phyloP scores from a whole-genome alignment of 2,113 vertebrate genomes.

The Oncorhynchus masou region DNA sequence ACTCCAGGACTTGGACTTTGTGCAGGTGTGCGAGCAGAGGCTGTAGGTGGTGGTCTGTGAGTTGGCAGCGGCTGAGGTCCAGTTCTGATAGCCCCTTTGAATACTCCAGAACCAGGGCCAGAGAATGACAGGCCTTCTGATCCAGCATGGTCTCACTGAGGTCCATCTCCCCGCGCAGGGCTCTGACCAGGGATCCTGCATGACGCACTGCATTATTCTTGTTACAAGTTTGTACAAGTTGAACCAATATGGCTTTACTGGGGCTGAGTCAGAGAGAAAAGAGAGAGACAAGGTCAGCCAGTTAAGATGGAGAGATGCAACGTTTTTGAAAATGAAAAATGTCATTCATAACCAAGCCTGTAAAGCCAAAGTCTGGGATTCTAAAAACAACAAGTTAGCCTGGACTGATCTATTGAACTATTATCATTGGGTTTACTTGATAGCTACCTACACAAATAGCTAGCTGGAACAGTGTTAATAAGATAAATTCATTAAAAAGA shows the following conservation, averaged over 20 bases:
- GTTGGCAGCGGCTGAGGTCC: constrained; percentile 47
- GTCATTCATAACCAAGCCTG: no score
- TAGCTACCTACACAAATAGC: no score
- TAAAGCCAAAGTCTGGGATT: no score
- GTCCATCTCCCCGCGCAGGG: constrained; percentile 37
- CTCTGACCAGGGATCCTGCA: constrained; percentile 23
- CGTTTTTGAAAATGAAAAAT: no score
- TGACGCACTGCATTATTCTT: background rate
- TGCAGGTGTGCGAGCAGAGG: constrained; percentile 39
- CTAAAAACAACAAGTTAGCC: no score
- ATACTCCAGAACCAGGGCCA: constrained; percentile 40
- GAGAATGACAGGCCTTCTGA: constrained; percentile 17
- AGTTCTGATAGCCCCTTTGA: constrained; percentile 42
- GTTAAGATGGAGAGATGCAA: no score
- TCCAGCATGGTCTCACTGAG: constrained; percentile 45
- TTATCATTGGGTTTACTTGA: no score
- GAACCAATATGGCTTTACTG: constrained; percentile 35
- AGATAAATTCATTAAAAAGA: no score
- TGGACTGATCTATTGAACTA: no score
- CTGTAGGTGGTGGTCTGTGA: constrained; percentile 34
- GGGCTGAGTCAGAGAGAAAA: constrained; percentile 18
- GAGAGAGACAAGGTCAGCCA: background rate
- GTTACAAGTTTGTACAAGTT: constrained; percentile 20
- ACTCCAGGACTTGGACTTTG: constrained; percentile 44
- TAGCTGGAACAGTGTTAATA: no score